Base-by-base conservation (phyloP, 2,888 invertebrate genomes). In the Polyploca ridens region DNA sequence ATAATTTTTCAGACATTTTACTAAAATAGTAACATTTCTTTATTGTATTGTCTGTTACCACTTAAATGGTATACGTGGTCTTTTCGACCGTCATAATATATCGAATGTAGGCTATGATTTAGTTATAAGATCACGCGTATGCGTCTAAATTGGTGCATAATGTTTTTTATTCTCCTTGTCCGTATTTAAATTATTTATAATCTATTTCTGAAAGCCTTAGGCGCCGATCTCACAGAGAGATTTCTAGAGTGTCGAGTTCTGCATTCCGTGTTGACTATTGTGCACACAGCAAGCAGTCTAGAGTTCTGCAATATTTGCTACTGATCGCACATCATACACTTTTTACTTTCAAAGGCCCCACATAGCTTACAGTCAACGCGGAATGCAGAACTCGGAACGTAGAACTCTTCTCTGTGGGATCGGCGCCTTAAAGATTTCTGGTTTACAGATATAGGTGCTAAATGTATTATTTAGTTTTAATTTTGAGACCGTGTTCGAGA, bases 51-150 rank as follows among this genome's bases (percentile, higher is more conserved):
- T 33, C 64, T 57, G 69, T 58, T 54, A 33, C 66, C 62, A 64
- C 64, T 69, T 41, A n/a, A 63, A 64, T 58, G 38, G 60, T 64
- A 41, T 61, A 35, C 27, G 27, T 27, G 41, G 41, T 61, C 16
- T 54, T 38, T 11, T 5, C 10, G 33, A 19, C 61, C 61, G 6
- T 64, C 11, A 49, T 70, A 66, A 58, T 63, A 69, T 63, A 76
- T 86, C 81, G 83, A 84, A 84, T 85, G 62, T 90, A 90, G 90
- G 89, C 90, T 90, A 91, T 91, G 89, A 85, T 79, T 78, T 87
- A 88, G 81, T 73, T 71, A 5, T 86, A 82, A 81, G 81, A 69
- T 67, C 72, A 67, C 62, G 72, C 68, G 73, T 73, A 69, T 73
- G 54, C 54, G 54, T 54, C 54, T 54, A 54, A 19, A 64, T 77